These are phyloP conservation scores for Anolis carolinensis DNA, from an alignment of 2,113 vertebrate species.

Conservation along the genomic window DNA sequence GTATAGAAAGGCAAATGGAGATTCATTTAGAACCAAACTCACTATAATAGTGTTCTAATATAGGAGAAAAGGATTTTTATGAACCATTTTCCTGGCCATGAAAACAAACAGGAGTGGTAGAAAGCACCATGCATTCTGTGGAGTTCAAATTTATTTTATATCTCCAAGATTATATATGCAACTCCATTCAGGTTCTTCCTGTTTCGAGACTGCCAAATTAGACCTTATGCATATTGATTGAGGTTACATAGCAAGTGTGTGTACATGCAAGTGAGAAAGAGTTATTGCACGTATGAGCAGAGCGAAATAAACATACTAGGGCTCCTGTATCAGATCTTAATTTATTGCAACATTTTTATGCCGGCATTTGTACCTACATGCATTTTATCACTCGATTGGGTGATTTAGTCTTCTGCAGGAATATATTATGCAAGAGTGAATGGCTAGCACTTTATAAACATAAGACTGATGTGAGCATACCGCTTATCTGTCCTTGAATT, in stretches of 20 bases:
- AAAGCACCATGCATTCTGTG: background rate
- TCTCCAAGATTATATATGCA: slow-evolving; percentile 8
- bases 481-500: slow-evolving; percentile 68
- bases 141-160: background rate
- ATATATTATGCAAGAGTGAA: slow-evolving; percentile 59
- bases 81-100: background rate
- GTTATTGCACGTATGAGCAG: background rate
- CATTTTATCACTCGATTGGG: slow-evolving; percentile 61
- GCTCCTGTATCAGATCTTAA: slow-evolving; percentile 56
- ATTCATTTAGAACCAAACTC: no score
- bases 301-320: slow-evolving; percentile 45
- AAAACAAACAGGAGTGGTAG: background rate
- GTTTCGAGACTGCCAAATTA: slow-evolving; percentile 6
- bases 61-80: background rate
- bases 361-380: slow-evolving; percentile 46
- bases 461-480: slow-evolving; percentile 43
- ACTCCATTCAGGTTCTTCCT: slow-evolving; percentile 24
- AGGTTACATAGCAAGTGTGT: background rate
- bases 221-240: slow-evolving; percentile 38
- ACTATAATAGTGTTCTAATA: no score
- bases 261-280: slow-evolving; percentile 19
- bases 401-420: slow-evolving; percentile 63
- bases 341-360: slow-evolving; percentile 56
- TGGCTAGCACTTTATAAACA: slow-evolving; percentile 59
- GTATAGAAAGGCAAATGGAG: no score